Conservation (phyloP, 2,888 invertebrate species). For the Anoplius nigerrimus region DNA sequence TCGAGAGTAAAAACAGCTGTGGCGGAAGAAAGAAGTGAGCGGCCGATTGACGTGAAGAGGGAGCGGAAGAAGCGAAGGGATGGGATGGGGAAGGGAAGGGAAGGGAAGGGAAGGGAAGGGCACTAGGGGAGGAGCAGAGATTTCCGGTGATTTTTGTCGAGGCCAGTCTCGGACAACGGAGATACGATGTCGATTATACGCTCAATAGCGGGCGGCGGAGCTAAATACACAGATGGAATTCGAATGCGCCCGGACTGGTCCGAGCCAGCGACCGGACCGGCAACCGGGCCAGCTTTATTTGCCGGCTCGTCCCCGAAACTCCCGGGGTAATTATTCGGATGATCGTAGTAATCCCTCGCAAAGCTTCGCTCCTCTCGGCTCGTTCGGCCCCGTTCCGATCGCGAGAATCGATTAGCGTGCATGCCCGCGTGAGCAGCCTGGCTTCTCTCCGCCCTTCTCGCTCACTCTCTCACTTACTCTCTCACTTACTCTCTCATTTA, state of each 20-base stretch:
- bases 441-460: constrained; percentile 34
- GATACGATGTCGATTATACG: constrained; percentile 31
- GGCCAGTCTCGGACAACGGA: constrained; percentile 8
- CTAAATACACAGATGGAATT: constrained; percentile 53
- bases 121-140: too few species aligned
- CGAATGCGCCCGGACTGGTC: constrained; percentile 24
- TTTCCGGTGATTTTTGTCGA: constrained; percentile 2
- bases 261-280: constrained; percentile 7
- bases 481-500: too few species aligned
- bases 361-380: constrained; percentile 45
- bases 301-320: constrained; percentile 56
- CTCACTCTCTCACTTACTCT: too few species aligned
- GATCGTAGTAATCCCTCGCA: constrained; percentile 68
- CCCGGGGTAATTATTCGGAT: constrained; percentile 70
- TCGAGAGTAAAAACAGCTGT: too few species aligned
- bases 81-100: background rate
- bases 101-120: background rate
- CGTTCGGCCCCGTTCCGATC: constrained; percentile 55
- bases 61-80: background rate
- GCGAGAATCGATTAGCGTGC: constrained; percentile 64
- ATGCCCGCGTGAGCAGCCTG: constrained; percentile 35
- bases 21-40: too few species aligned
- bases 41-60: background rate
- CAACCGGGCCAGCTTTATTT: constrained; percentile 56
- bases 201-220: constrained; percentile 21